Evolutionary conservation across 2,888 invertebrate species (phyloP).

Genomic region (Galerucella nymphaeae): DNA sequence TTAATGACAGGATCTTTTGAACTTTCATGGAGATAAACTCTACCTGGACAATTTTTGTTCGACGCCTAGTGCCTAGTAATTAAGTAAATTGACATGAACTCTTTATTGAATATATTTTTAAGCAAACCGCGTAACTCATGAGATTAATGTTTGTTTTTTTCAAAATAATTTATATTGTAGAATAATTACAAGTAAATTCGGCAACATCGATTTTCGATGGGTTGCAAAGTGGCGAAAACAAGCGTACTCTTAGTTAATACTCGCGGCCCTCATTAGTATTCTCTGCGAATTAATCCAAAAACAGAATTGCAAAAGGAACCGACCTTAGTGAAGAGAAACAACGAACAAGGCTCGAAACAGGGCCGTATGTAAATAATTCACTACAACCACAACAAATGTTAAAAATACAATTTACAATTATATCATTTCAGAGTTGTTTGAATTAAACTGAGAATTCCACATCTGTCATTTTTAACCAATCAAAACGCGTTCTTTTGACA

Average conservation of each 20-base stretch:
- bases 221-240: conserved; percentile 61
- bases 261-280: conserved; percentile 64
- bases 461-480: too few relatives aligned
- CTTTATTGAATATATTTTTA: too few relatives aligned
- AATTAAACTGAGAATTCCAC: too few relatives aligned
- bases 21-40: too few relatives aligned
- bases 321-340: conserved; percentile 49
- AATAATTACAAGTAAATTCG: conserved; percentile 23
- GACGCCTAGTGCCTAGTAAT: too few relatives aligned
- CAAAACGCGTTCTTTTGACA: too few relatives aligned
- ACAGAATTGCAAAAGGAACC: conserved; percentile 63
- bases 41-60: too few relatives aligned
- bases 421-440: too few relatives aligned
- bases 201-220: conserved; percentile 37
- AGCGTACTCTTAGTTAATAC: conserved; percentile 63
- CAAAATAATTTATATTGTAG: neutral
- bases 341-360: conserved; percentile 43
- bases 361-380: conserved; percentile 49
- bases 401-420: too few relatives aligned
- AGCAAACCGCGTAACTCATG: too few relatives aligned
- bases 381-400: neutral
- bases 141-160: neutral
- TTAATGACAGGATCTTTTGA: too few relatives aligned
- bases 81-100: too few relatives aligned
- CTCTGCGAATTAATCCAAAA: conserved; percentile 65